Conservation (phyloP, 2,888 invertebrate species). For the Torymus aiolomorphi region DNA sequence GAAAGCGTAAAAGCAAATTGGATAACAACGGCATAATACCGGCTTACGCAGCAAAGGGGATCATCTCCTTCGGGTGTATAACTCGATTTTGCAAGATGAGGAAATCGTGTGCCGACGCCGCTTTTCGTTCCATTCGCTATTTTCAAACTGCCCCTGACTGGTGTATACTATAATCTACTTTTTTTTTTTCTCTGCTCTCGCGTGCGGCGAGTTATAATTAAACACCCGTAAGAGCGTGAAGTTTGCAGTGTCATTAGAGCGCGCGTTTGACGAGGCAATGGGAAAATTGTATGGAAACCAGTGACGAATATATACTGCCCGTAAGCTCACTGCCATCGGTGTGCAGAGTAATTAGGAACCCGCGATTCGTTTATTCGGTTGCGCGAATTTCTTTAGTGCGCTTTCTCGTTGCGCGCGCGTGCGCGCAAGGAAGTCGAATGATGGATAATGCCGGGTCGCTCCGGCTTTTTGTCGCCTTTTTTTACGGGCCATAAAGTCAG, state of each 20-base stretch:
- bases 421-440: too few relatives aligned
- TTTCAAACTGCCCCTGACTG: background rate
- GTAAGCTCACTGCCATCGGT: too few relatives aligned
- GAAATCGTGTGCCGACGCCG: conserved; percentile 14
- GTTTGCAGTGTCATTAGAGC: too few relatives aligned
- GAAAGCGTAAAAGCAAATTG: conserved; percentile 71
- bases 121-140: conserved; percentile 1
- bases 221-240: too few relatives aligned
- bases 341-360: too few relatives aligned
- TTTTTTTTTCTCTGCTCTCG: background rate
- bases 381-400: too few relatives aligned
- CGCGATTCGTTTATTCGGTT: too few relatives aligned
- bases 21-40: conserved; percentile 61
- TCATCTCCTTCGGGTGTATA: conserved; percentile 22
- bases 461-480: conserved; percentile 18
- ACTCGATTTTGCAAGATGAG: conserved; percentile 44
- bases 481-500: conserved; percentile 11
- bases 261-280: background rate
- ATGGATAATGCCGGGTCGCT: too few relatives aligned
- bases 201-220: too few relatives aligned
- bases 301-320: too few relatives aligned
- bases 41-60: conserved; percentile 57
- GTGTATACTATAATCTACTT: background rate
- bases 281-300: too few relatives aligned
- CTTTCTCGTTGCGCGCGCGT: too few relatives aligned